Percentiles rank a stretch among this genome's conserved stretches.
Conservation (phyloP, 2,113 vertebrate species). For the Sporophila hypoxantha region DNA sequence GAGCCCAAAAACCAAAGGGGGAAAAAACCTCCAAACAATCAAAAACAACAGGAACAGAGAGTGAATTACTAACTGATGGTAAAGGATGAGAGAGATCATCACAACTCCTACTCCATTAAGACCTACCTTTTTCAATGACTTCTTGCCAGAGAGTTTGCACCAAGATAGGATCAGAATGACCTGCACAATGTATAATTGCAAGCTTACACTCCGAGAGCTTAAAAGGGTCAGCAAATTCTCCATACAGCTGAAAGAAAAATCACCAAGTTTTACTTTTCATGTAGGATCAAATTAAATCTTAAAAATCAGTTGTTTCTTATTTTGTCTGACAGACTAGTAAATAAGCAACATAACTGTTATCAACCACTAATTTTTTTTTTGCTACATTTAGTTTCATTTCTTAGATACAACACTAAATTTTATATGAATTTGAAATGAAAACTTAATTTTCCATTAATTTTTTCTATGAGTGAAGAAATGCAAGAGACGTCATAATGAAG, state of each 20-base stretch:
- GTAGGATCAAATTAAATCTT: neutral
- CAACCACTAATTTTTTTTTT: neutral
- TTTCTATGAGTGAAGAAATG: neutral
- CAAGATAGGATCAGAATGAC: constrained; percentile 91
- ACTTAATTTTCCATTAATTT: neutral
- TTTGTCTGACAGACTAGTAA: neutral
- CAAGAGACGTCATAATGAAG: neutral
- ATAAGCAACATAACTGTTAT: neutral
- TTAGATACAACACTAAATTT: neutral
- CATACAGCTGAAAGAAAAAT: constrained; percentile 82
- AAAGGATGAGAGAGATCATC: neutral
- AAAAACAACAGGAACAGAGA: neutral
- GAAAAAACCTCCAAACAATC: accelerated
- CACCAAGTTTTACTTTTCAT: neutral
- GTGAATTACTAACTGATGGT: neutral
- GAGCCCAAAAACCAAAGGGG: neutral
- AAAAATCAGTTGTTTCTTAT: neutral
- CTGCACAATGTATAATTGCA: constrained; percentile 94
- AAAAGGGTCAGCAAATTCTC: constrained; percentile 94
- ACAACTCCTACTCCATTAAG: neutral
- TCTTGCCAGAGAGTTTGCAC: constrained; percentile 96
- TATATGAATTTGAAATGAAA: neutral
- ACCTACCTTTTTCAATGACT: constrained; percentile 90
- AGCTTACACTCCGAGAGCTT: constrained; percentile 94
- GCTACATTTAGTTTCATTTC: neutral